Conservation (phyloP, 2,797 vertebrate species). For the Hephaestus fuliginosus region DNA sequence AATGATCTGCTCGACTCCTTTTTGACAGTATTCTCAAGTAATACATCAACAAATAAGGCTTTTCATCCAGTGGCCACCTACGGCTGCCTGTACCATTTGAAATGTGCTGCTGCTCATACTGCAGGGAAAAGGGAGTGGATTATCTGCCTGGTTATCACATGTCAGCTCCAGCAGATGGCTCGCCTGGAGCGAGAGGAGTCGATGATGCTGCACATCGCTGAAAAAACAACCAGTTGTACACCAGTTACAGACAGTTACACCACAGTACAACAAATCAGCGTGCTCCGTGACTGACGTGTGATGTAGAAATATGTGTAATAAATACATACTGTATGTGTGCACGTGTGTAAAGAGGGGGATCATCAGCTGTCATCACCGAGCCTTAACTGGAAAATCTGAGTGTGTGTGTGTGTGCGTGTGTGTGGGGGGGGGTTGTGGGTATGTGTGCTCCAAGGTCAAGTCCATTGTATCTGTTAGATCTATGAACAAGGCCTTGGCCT, state of each 20-base stretch:
- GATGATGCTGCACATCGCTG: conserved; percentile 47
- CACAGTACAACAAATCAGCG: conserved; percentile 17
- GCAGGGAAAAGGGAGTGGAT: conserved; percentile 53
- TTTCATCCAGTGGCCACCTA: neutral
- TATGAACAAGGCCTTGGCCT: conserved; percentile 69
- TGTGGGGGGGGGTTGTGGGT: neutral
- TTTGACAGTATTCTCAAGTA: neutral
- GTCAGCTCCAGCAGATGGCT: conserved; percentile 73
- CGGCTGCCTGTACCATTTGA: conserved; percentile 43
- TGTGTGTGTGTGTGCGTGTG: conserved; percentile 27
- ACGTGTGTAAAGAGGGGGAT: conserved; percentile 39
- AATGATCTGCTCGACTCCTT: neutral
- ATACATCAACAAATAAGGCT: neutral
- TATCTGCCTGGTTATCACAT: conserved; percentile 67
- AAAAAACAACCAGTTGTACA: conserved; percentile 53
- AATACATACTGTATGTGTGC: neutral
- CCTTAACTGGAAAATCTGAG: conserved; percentile 47
- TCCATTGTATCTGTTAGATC: conserved; percentile 71
- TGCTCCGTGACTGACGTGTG: conserved; percentile 22
- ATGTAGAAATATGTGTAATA: conserved; percentile 3
- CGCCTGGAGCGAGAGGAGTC: conserved; percentile 58
- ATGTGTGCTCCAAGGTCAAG: conserved; percentile 54
- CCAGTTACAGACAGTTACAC: conserved; percentile 58
- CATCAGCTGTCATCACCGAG: conserved; percentile 47
- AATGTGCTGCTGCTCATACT: conserved; percentile 28